phyloP scores from a whole-genome alignment of 1,140 invertebrate genomes.

The Idris sp. region DNA sequence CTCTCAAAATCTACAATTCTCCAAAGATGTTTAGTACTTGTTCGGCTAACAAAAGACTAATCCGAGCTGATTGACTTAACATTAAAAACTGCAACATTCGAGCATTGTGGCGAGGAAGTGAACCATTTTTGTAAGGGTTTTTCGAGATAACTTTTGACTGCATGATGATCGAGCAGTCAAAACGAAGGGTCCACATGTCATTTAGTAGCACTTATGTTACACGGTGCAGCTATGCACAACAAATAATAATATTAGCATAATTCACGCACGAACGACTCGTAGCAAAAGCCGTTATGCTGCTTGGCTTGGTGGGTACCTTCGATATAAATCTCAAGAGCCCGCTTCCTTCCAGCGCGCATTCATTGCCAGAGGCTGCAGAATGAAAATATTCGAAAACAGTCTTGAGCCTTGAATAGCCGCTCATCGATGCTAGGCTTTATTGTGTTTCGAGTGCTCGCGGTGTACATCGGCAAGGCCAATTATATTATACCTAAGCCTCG shows the following conservation, averaged over 20 bases:
- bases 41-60: not conserved
- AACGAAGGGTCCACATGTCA: constrained; percentile 35
- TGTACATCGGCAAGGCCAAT: constrained; percentile 60
- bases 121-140: constrained; percentile 11
- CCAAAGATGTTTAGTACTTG: not conserved
- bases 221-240: constrained; percentile 51
- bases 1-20: not conserved
- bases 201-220: constrained; percentile 37
- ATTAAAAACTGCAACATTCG: constrained; percentile 4
- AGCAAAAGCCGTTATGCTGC: constrained; percentile 63
- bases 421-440: constrained; percentile 64
- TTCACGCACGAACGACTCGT: constrained; percentile 64
- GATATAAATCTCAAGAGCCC: constrained; percentile 71
- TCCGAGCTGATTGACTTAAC: constrained; percentile 1
- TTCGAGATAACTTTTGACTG: constrained; percentile 33
- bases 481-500: constrained; percentile 60
- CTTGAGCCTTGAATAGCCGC: constrained; percentile 64
- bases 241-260: constrained; percentile 68
- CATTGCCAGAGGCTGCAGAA: constrained; percentile 60
- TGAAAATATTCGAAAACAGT: constrained; percentile 72
- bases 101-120: constrained; percentile 8
- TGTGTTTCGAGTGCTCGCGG: constrained; percentile 66
- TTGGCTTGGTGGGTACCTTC: constrained; percentile 55
- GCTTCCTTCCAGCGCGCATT: constrained; percentile 68
- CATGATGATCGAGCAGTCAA: constrained; percentile 24